Conservation (phyloP, 2,888 invertebrate species). For the Stenotaenia linearis region DNA sequence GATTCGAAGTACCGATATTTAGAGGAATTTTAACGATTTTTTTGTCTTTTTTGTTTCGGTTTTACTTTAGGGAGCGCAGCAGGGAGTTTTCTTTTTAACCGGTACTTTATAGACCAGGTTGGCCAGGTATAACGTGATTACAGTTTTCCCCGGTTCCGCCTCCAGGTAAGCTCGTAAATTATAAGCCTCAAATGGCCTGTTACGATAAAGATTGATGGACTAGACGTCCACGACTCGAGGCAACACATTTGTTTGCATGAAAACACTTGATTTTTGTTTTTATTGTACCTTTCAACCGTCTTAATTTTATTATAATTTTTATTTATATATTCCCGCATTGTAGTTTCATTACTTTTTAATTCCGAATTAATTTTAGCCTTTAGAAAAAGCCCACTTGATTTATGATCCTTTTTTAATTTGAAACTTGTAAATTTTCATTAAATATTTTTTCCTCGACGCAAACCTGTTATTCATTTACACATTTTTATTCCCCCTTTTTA, state of each 20-base stretch:
- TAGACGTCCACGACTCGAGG: constrained; percentile 11
- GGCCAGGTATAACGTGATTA: constrained; percentile 3
- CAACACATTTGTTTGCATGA: neutral
- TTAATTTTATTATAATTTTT: neutral
- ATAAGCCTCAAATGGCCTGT: constrained; percentile 22
- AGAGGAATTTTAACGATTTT: neutral
- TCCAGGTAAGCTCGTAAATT: constrained; percentile 27
- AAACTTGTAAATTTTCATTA: neutral
- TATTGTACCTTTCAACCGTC: neutral
- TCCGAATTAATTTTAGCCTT: neutral
- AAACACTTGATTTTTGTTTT: neutral
- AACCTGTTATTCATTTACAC: neutral
- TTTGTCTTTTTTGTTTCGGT: neutral
- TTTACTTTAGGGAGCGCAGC: too few relatives aligned
- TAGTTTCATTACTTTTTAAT: neutral
- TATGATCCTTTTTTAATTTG: neutral
- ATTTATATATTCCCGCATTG: neutral
- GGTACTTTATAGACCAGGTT: constrained; percentile 1
- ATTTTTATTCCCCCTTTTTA: neutral
- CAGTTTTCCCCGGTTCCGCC: neutral
- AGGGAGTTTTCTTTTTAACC: neutral
- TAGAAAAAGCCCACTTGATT: neutral
- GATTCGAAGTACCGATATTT: neutral
- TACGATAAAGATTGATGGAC: constrained; percentile 30
- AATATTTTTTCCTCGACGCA: neutral